Conservation (phyloP, 2,888 invertebrate species). For the Mechanitis mazaeus region DNA sequence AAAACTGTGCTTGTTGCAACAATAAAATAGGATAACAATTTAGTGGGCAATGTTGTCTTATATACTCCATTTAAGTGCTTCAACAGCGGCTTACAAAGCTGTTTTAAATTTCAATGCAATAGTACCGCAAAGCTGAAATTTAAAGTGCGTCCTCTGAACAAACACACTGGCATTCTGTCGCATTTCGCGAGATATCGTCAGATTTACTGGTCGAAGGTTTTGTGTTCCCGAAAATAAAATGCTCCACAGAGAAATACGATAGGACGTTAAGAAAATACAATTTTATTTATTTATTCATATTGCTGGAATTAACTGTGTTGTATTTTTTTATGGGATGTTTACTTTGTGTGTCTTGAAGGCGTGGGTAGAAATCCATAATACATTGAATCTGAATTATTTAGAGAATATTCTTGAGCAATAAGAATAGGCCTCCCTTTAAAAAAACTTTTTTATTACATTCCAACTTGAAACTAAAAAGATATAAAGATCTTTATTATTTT, state of each 20-base stretch:
- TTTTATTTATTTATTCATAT: not conserved
- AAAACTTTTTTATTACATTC: no score
- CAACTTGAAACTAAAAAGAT: no score
- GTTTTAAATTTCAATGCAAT: constrained; percentile 63
- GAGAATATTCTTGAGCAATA: no score
- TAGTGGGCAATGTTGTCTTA: not conserved
- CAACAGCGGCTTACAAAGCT: constrained; percentile 36
- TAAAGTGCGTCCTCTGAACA: constrained; percentile 37
- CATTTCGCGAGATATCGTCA: constrained; percentile 65
- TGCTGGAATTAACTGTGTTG: not conserved
- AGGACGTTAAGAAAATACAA: constrained; percentile 36
- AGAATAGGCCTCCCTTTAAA: no score
- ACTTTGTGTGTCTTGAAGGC: no score
- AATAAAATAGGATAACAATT: no score
- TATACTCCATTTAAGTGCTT: constrained; percentile 1
- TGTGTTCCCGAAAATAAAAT: constrained; percentile 67
- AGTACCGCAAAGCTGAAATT: constrained; percentile 34
- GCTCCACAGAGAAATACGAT: constrained; percentile 69
- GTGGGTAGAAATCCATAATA: no score
- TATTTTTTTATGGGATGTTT: no score
- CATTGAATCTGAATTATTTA: no score
- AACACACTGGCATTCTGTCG: constrained; percentile 55
- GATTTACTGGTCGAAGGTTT: constrained; percentile 71
- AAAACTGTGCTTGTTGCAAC: no score
- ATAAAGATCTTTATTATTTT: no score